Evolutionary conservation across 2,113 vertebrate genomes (phyloP), one percentile per base, ranked within the genome.

Genomic region (Cyanistes caeruleus): DNA sequence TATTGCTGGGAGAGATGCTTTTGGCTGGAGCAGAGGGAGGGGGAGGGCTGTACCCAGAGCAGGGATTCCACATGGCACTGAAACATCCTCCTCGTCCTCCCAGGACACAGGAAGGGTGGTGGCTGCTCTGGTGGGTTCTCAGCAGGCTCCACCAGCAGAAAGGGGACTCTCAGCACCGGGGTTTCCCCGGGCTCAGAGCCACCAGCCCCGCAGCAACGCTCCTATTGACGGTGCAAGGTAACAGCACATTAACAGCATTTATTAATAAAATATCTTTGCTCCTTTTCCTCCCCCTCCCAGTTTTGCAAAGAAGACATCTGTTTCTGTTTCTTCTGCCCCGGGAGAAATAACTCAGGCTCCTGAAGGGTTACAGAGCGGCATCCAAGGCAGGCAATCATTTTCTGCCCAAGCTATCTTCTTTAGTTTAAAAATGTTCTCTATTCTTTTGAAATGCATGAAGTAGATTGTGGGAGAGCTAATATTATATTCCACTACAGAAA

Each of bases 401-500:
- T 95, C 88, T 95, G 79, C 83, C 96, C 95, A 93, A 93, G 89
- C 94, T 89, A 88, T 89, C 93, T 81, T 63, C 89, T 95, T 90
- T 93, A 94, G 93, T 93, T 96, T 96, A 93, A 88, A 94, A 95
- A 95, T 84, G 93, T 80, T 96, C 95, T 67, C 93, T 84, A 44
- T 89, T 94, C 90, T 95, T 96, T 96, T 94, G 92, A 91, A 96
- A 96, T 93, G 94, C 92, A 97, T 89, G 92, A 96, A 96, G 90
- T 82, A 89, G 95, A 94, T 96, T 94, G 93, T 96, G 93, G 92
- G 89, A 96, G 95, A 96, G 95, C 94, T 96, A 89, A 96, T 95
- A 96, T 89, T 93, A 92, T 96, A 97, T 96, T 96, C 95, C 90
- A 92, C 88, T 96, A 95, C 90, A 90, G 93, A 96, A 96, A 95